Conservation (phyloP, 2,797 vertebrate species). For the Mormyrops attenuatus region DNA sequence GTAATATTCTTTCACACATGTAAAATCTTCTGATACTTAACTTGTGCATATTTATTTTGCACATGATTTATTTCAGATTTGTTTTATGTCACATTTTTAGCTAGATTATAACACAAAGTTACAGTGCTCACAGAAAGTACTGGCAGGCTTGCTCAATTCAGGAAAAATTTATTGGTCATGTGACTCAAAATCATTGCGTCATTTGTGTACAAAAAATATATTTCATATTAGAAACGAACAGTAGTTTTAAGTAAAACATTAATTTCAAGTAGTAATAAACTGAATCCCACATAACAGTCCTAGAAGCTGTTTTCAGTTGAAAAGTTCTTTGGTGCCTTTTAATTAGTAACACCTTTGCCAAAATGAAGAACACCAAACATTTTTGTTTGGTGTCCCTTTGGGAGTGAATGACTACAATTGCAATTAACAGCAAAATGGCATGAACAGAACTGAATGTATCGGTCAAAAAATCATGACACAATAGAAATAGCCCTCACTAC, state of each 20-base stretch:
- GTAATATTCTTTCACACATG: not conserved
- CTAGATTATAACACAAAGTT: not conserved
- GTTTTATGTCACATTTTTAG: not conserved
- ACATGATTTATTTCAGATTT: not conserved
- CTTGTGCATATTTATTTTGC: not conserved
- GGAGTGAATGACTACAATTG: not conserved
- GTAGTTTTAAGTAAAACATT: not conserved
- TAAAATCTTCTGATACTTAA: not conserved
- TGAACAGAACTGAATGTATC: not conserved
- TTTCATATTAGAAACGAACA: not conserved
- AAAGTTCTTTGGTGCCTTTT: not conserved
- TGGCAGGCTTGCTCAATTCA: not conserved
- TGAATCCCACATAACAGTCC: not conserved
- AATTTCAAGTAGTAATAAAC: not conserved
- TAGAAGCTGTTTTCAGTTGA: not conserved
- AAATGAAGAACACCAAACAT: not conserved
- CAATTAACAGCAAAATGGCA: not conserved
- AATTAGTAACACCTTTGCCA: not conserved
- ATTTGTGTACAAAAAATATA: not conserved
- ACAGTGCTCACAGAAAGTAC: not conserved
- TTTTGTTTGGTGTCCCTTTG: not conserved
- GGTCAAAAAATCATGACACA: not conserved
- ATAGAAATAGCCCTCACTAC: no score
- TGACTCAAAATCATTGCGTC: not conserved
- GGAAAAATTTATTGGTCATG: not conserved